Conservation (phyloP, 2,797 vertebrate species). For the Odontamblyopus rebecca region DNA sequence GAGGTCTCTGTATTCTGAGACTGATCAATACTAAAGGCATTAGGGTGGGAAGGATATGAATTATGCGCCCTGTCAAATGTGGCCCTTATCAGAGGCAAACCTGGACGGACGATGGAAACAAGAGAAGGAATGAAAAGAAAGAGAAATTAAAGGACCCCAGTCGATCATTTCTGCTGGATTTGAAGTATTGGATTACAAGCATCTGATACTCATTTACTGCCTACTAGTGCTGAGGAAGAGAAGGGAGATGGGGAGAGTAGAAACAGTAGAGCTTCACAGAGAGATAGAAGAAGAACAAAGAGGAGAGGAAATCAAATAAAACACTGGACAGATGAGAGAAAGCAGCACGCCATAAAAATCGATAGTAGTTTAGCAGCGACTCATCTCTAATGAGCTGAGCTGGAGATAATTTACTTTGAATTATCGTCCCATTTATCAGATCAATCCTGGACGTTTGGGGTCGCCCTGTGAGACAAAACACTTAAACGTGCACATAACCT, state of each 20-base stretch:
- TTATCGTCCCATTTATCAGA: slow-evolving; percentile 69
- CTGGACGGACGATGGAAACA: slow-evolving; percentile 31
- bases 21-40: slow-evolving; percentile 72
- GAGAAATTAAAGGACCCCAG: slow-evolving; percentile 66
- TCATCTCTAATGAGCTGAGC: slow-evolving; percentile 76
- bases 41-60: slow-evolving; percentile 63
- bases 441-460: slow-evolving; percentile 52
- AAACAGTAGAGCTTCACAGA: slow-evolving; percentile 12
- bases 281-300: slow-evolving; percentile 6
- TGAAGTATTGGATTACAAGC: slow-evolving; percentile 95
- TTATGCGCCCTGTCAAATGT: slow-evolving; percentile 68
- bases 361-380: slow-evolving; percentile 87
- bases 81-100: slow-evolving; percentile 42
- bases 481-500: not conserved
- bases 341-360: slow-evolving; percentile 72
- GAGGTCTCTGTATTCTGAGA: slow-evolving; percentile 35
- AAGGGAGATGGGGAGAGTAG: slow-evolving; percentile 23
- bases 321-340: slow-evolving; percentile 12
- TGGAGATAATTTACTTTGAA: slow-evolving; percentile 70
- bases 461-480: slow-evolving; percentile 4
- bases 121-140: slow-evolving; percentile 21
- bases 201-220: slow-evolving; percentile 97
- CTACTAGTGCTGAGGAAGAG: slow-evolving; percentile 77
- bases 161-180: slow-evolving; percentile 92
- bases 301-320: slow-evolving; percentile 5